A percentile compares a stretch with the other conserved stretches of the same genome.
Evolutionary conservation across 2,888 invertebrate species (phyloP).

Genomic region (Itoplectis maculator): DNA sequence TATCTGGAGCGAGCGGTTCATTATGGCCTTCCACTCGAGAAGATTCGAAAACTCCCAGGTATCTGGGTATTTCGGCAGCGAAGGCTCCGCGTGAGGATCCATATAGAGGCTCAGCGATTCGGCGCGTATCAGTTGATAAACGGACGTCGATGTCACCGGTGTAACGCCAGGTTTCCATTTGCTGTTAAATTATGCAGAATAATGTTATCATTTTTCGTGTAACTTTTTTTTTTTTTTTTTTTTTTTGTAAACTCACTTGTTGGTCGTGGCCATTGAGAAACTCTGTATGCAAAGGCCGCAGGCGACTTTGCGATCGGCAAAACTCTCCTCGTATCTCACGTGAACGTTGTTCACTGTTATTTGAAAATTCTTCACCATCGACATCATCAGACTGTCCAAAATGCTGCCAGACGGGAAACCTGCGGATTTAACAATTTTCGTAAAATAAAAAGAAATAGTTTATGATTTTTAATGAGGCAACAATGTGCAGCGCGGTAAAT

Average conservation of each 20-base stretch:
- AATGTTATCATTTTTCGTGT: not conserved
- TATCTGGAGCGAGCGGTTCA: constrained; percentile 91
- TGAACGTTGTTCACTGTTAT: constrained; percentile 92
- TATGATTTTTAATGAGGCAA: too few relatives aligned
- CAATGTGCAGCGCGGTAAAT: too few relatives aligned
- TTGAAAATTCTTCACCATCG: constrained; percentile 92
- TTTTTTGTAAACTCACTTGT: constrained; percentile 88
- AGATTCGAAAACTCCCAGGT: constrained; percentile 85
- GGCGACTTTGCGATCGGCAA: constrained; percentile 89
- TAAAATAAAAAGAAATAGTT: not conserved
- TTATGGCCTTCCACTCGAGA: constrained; percentile 91
- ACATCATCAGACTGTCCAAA: constrained; percentile 90
- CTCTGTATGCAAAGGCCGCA: constrained; percentile 92
- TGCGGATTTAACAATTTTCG: constrained; percentile 53
- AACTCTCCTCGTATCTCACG: constrained; percentile 92
- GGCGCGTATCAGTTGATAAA: constrained; percentile 91
- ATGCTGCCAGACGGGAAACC: constrained; percentile 89
- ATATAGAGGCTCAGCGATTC: constrained; percentile 92
- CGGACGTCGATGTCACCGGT: constrained; percentile 86
- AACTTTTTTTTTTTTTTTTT: too few relatives aligned
- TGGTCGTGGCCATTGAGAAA: constrained; percentile 92
- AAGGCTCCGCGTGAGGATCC: constrained; percentile 87
- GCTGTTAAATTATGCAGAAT: constrained; percentile 35
- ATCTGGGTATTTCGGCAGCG: constrained; percentile 72
- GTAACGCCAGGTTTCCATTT: constrained; percentile 92